phyloP scores from a whole-genome alignment of 1,140 invertebrate genomes.

The Achroia grisella region DNA sequence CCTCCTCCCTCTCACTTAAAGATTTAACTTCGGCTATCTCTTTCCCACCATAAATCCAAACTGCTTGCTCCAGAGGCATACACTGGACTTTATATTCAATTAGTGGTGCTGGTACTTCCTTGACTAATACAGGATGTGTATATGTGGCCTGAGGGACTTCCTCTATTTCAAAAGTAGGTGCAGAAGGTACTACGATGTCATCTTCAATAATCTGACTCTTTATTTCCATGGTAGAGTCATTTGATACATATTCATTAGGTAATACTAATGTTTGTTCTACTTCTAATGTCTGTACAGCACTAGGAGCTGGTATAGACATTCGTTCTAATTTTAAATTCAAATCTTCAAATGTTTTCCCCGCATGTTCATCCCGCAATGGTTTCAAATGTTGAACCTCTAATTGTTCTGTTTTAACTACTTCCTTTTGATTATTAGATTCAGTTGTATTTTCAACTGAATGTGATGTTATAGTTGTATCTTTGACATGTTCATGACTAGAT shows the following conservation, averaged over 20 bases:
- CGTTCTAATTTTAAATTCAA: conserved; percentile 15
- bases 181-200: conserved; percentile 34
- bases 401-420: background rate
- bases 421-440: background rate
- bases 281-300: background rate
- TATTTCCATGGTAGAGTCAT: conserved; percentile 1
- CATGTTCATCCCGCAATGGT: background rate
- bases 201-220: conserved; percentile 7
- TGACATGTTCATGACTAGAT: too few relatives aligned
- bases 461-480: too few relatives aligned
- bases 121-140: conserved; percentile 2
- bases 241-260: conserved; percentile 3
- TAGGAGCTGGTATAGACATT: conserved; percentile 11
- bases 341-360: conserved; percentile 4
- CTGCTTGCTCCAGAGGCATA: conserved; percentile 45
- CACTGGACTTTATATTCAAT: conserved; percentile 23
- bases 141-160: conserved; percentile 2
- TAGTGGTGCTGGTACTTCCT: conserved; percentile 6
- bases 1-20: conserved; percentile 52
- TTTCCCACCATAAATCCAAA: conserved; percentile 41
- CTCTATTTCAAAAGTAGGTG: conserved; percentile 38
- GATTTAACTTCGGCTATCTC: conserved; percentile 44
- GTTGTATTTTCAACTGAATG: background rate
- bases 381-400: background rate
- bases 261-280: background rate